Evolutionary conservation across 2,888 invertebrate genomes (phyloP).

Genomic region (Drosophila vallismaia): DNA sequence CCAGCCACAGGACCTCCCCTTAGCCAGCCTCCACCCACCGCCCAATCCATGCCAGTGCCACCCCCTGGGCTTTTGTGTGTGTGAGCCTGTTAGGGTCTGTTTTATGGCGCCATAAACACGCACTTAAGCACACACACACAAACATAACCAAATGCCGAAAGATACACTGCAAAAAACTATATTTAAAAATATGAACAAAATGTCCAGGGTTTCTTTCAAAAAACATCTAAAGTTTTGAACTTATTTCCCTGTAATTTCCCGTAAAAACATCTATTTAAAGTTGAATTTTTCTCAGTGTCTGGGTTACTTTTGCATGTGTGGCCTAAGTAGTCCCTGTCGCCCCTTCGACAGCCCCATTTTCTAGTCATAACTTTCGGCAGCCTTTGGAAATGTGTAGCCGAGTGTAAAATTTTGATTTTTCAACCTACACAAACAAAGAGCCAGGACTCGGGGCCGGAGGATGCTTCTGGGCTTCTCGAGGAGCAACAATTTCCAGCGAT

Average conservation of each 20-base stretch:
- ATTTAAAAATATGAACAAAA: too few relatives aligned
- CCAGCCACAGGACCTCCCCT: conserved; percentile 6
- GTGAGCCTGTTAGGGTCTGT: conserved; percentile 71
- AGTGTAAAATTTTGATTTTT: conserved; percentile 76
- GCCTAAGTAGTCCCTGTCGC: conserved; percentile 23
- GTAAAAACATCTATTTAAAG: not conserved
- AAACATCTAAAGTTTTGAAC: too few relatives aligned
- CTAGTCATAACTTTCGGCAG: conserved; percentile 57
- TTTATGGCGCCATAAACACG: conserved; percentile 79
- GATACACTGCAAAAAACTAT: conserved; percentile 9
- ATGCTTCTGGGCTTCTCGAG: not conserved
- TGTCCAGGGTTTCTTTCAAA: too few relatives aligned
- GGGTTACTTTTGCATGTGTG: conserved; percentile 19
- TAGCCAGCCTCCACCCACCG: not conserved
- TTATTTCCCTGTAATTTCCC: too few relatives aligned
- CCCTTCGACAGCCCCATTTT: conserved; percentile 1
- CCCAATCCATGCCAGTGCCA: not conserved
- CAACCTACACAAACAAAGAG: conserved; percentile 47
- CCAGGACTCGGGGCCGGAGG: conserved; percentile 7
- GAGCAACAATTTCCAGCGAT: conserved; percentile 19
- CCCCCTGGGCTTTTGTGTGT: conserved; percentile 29
- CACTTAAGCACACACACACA: conserved; percentile 68
- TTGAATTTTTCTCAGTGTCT: not conserved
- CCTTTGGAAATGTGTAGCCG: conserved; percentile 71
- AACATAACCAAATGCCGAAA: conserved; percentile 31